These are phyloP conservation scores for Gortyna flavago DNA, from an alignment of 2,888 invertebrate species.

Conservation along the genomic window DNA sequence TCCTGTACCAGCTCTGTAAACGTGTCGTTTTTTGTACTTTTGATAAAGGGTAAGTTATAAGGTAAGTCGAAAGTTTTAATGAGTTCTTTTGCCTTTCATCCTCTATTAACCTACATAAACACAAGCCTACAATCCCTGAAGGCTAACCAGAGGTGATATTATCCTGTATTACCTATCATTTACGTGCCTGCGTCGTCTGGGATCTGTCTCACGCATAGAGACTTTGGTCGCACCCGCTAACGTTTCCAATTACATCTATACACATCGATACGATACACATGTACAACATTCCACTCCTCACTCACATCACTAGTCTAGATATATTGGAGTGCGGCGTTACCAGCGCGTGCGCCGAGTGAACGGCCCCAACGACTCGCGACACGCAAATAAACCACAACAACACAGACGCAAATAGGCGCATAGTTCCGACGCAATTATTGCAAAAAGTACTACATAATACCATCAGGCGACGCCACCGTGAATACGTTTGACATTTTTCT, in stretches of 20 bases:
- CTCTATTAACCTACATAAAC: background rate
- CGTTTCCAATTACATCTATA: background rate
- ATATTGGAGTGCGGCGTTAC: constrained; percentile 59
- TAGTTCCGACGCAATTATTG: constrained; percentile 76
- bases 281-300: constrained; percentile 40
- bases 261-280: background rate
- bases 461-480: constrained; percentile 45
- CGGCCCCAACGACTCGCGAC: constrained; percentile 86
- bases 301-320: constrained; percentile 50
- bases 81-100: background rate
- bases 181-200: background rate
- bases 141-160: background rate
- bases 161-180: background rate
- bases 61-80: background rate
- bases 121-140: background rate
- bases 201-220: background rate
- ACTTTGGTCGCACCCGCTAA: too few species aligned
- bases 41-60: background rate
- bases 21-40: background rate
- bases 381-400: constrained; percentile 84
- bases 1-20: background rate
- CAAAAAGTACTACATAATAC: constrained; percentile 69
- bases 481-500: constrained; percentile 56
- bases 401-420: constrained; percentile 80
- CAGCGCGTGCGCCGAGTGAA: constrained; percentile 80